Base-by-base conservation (phyloP, 1,140 invertebrate genomes). In the Antheraea pernyi region DNA sequence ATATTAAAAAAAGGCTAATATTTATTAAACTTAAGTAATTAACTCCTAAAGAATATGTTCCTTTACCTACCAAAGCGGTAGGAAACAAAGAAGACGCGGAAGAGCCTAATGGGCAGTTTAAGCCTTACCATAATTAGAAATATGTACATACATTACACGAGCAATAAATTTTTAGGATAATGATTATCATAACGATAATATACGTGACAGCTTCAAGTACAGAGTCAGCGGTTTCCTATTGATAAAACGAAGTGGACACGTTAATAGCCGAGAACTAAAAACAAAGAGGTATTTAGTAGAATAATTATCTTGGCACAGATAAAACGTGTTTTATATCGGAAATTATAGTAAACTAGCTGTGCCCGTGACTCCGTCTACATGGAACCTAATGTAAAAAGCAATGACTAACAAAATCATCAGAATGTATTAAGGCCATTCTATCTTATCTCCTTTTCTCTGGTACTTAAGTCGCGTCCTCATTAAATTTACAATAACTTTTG, bases 81-180 rank as follows among this genome's bases (percentile, higher is more conserved):
- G 61, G 13, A 63, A 63, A 63, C 61, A 63, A 63, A 37, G 22
- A 37, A 63, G 18, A 63, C 30, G 13, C 61, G 19, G 19, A 11
- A 37, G 22, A n/a, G 36, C 30, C 30, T 69, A 68, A 63, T 59
- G 59, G 60, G 3, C 46, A 59, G 65, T 62, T 71, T 71, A 71
- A 39, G 10, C 16, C 42, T 42, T 18, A 71, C 69, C 69, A 62
- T 63, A 63, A 67, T 71, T 67, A 48, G 37, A 63, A 63, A 63
- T 63, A 63, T 19, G 18, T 22, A 63, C 30, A 16, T 63, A 13
- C 19, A 16, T 63, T 16, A 11, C 61, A 36, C 30, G 37, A n/a
- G 61, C 13, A 63, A 30, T 13, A 63, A 16, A 37, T 63, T 11
- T 61, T 63, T 63, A 37, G 61, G 61, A 36, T 53, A 53, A 63